phyloP scores from a whole-genome alignment of 2,113 vertebrate species.

The Copsychus sechellarum region DNA sequence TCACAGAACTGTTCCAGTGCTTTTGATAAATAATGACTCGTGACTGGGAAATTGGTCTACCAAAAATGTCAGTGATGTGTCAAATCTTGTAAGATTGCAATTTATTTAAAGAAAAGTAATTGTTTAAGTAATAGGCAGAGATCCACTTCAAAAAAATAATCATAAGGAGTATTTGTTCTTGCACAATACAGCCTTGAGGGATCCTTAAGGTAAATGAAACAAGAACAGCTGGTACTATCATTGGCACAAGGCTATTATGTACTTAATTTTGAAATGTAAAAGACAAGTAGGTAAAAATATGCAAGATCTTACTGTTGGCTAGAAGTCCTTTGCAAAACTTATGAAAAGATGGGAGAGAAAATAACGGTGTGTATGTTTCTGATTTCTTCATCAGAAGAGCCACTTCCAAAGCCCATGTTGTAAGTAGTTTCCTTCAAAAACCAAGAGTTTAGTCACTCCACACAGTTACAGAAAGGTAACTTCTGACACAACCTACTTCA shows the following conservation, averaged over 20 bases:
- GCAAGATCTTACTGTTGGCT: slow-evolving; percentile 84
- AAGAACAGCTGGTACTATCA: background rate
- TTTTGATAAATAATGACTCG: background rate
- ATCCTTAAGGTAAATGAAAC: background rate
- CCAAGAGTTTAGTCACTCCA: background rate
- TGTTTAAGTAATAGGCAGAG: background rate
- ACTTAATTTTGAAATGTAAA: background rate
- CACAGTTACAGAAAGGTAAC: background rate
- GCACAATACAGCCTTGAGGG: background rate
- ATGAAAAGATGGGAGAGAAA: slow-evolving; percentile 92
- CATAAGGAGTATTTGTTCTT: rapidly evolving
- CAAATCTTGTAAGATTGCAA: background rate
- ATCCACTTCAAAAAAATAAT: background rate
- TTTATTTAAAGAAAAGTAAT: background rate
- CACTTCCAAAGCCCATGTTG: slow-evolving; percentile 95
- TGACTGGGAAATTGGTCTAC: background rate
- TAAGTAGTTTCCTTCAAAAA: slow-evolving; percentile 86
- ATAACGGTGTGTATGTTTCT: slow-evolving; percentile 93
- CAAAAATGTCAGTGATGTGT: background rate
- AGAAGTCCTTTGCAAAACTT: slow-evolving; percentile 95
- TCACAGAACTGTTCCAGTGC: background rate
- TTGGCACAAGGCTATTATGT: background rate
- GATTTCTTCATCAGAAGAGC: slow-evolving; percentile 94
- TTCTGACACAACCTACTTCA: background rate
- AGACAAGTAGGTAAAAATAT: background rate